These are phyloP conservation scores for Ctenopoma multispine DNA, from an alignment of 2,797 vertebrate species.

Conservation along the genomic window DNA sequence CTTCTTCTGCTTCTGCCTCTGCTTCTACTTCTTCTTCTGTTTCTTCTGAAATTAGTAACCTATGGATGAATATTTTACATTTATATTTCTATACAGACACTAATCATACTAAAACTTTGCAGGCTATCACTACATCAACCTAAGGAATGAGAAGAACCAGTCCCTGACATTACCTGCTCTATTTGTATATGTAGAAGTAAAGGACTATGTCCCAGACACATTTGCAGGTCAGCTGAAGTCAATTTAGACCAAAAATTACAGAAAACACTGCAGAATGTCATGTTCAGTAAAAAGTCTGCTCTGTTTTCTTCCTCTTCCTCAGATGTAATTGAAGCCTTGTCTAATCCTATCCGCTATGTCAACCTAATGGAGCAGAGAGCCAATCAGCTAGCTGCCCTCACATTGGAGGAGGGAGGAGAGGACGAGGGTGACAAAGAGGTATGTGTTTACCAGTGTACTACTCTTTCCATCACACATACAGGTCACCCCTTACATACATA, in stretches of 20 bases:
- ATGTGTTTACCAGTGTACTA: slow-evolving; percentile 33
- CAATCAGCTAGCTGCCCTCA: slow-evolving; percentile 94
- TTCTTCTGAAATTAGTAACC: too few species aligned
- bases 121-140: slow-evolving; percentile 96
- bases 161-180: slow-evolving; percentile 91
- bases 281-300: background rate
- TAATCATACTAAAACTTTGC: slow-evolving; percentile 12
- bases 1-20: too few species aligned
- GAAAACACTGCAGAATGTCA: background rate
- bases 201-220: slow-evolving; percentile 98
- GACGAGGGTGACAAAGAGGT: slow-evolving; percentile 95
- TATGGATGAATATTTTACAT: too few species aligned
- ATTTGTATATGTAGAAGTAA: slow-evolving; percentile 97
- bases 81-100: background rate
- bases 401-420: slow-evolving; percentile 92
- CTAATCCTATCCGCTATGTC: slow-evolving; percentile 97
- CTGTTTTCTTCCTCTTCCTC: slow-evolving; percentile 17
- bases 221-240: slow-evolving; percentile 92
- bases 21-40: too few species aligned
- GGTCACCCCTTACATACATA: too few species aligned
- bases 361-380: slow-evolving; percentile 99
- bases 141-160: slow-evolving; percentile 97
- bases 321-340: slow-evolving; percentile 98
- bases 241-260: background rate
- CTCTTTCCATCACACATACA: background rate